A percentile compares a stretch with the other conserved stretches of the same genome.
Evolutionary conservation across 2,797 vertebrate species (phyloP).

Genomic region (Microctenopoma stevenorrisi): DNA sequence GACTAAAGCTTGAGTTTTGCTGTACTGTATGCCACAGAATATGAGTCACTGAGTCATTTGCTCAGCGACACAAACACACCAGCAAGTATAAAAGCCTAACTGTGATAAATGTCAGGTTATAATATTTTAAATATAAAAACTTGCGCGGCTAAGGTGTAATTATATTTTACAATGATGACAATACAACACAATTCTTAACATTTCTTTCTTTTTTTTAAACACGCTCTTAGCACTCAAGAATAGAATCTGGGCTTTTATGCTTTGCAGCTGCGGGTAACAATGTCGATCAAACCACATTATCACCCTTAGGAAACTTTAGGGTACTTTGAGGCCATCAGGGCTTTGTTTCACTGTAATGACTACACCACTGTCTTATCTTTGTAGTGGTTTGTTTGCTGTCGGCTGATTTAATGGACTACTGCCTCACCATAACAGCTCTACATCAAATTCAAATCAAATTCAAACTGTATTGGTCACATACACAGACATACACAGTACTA

Average conservation of each 20-base stretch:
- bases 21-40: no score
- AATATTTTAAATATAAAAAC: no score
- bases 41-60: no score
- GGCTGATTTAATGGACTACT: constrained; percentile 17
- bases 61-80: no score
- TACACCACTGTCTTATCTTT: not conserved
- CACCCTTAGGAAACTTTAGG: not conserved
- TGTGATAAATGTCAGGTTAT: no score
- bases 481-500: no score
- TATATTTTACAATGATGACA: no score
- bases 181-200: not conserved
- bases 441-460: no score
- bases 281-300: not conserved
- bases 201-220: not conserved
- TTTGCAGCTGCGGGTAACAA: not conserved
- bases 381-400: constrained; percentile 3
- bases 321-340: not conserved
- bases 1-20: no score
- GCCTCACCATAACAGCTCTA: constrained; percentile 20
- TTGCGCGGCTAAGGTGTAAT: no score
- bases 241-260: not conserved
- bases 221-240: not conserved
- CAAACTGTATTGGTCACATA: no score
- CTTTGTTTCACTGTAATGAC: not conserved
- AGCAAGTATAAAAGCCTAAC: no score